Evolutionary conservation across 2,797 vertebrate genomes (phyloP).

Genomic region (Enteromius radiatus): DNA sequence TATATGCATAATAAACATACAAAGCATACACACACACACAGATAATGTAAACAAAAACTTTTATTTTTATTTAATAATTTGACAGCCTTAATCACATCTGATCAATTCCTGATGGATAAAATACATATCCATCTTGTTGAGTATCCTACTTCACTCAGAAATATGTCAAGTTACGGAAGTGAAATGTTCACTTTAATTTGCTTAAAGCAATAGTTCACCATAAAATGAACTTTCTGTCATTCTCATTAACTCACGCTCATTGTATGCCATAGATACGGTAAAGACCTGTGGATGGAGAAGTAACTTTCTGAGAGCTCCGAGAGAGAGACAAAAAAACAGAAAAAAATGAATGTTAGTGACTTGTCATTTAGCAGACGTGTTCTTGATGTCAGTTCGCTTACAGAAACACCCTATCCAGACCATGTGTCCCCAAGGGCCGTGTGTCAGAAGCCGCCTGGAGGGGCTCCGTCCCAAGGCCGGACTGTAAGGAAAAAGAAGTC

Average conservation of each 20-base stretch:
- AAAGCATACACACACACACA: no score
- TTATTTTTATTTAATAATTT: no score
- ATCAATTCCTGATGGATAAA: neutral
- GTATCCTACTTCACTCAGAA: neutral
- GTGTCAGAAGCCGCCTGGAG: slow-evolving; percentile 73
- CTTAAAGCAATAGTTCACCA: neutral
- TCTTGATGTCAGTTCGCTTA: slow-evolving; percentile 62
- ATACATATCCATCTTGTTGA: neutral
- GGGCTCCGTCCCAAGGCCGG: slow-evolving; percentile 40
- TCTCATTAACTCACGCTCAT: neutral
- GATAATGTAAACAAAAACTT: no score
- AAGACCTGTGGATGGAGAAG: neutral
- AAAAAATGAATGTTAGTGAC: slow-evolving; percentile 50
- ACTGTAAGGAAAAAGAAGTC: slow-evolving; percentile 70
- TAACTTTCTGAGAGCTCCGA: slow-evolving; percentile 37
- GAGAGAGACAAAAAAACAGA: slow-evolving; percentile 42
- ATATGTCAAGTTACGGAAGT: neutral
- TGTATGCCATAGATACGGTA: neutral
- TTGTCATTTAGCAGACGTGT: slow-evolving; percentile 39
- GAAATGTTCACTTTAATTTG: neutral
- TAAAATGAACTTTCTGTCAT: neutral
- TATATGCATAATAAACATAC: no score
- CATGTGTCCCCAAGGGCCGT: slow-evolving; percentile 66
- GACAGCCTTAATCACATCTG: neutral
- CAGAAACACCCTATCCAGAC: slow-evolving; percentile 79